Evolutionary conservation across 2,113 vertebrate genomes (phyloP).

Genomic region (Percina caprodes): DNA sequence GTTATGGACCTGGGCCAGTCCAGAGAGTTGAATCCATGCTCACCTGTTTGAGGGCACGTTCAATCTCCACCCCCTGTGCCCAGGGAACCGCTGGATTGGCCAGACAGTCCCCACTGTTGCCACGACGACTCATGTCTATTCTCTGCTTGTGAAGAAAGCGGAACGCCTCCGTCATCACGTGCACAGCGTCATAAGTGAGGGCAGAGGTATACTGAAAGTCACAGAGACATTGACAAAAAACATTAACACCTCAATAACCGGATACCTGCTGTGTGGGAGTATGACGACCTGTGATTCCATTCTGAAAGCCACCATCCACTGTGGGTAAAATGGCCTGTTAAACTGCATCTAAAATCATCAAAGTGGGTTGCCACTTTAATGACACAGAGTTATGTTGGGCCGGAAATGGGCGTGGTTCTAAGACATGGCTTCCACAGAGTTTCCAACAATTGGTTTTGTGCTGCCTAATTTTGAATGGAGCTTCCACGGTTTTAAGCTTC

Average conservation of each 20-base stretch:
- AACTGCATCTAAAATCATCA: not conserved
- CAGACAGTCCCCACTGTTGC: slow-evolving; percentile 95
- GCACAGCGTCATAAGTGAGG: slow-evolving; percentile 95
- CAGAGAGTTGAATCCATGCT: not conserved
- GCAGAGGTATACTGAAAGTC: slow-evolving; percentile 94
- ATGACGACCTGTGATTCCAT: not conserved
- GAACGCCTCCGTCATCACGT: slow-evolving; percentile 98
- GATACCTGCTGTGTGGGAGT: not conserved
- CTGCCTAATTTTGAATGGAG: not conserved
- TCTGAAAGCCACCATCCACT: not conserved
- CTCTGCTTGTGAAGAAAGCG: slow-evolving; percentile 96
- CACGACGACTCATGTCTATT: slow-evolving; percentile 95
- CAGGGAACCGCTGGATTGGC: slow-evolving; percentile 97
- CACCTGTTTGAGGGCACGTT: slow-evolving; percentile 97
- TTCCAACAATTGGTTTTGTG: not conserved
- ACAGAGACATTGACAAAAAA: slow-evolving; percentile 13
- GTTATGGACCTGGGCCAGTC: not conserved
- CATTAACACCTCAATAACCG: not conserved
- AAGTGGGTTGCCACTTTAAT: not conserved
- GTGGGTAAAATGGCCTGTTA: not conserved
- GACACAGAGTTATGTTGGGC: not conserved
- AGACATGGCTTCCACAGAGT: not conserved
- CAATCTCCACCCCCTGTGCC: slow-evolving; percentile 97
- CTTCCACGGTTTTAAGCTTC: not conserved
- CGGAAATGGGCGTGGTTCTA: not conserved